These are phyloP conservation scores for Turritopsis rubra DNA, from an alignment of 30 jellyfish, hydroid and myxozoan species.

Conservation along the genomic window DNA sequence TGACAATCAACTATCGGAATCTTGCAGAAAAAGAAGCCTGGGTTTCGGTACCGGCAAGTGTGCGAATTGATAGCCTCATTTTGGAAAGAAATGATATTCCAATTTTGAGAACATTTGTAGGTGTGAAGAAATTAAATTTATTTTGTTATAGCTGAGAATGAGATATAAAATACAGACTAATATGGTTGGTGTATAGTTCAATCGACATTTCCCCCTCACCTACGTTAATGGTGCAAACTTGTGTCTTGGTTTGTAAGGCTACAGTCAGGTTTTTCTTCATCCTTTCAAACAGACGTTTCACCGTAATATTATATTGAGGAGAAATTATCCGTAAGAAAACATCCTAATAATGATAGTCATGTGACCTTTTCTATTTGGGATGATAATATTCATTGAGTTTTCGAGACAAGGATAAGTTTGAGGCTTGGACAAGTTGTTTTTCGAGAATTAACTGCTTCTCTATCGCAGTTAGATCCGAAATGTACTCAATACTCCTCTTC, in stretches of 20 bases:
- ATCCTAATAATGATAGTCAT: no score
- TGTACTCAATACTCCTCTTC: constrained; percentile 58
- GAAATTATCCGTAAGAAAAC: no score
- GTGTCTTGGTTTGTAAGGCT: no score
- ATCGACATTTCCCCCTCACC: no score
- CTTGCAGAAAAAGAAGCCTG: background rate
- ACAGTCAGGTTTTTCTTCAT: no score
- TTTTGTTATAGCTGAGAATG: no score
- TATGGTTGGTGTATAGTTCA: no score
- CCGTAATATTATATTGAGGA: no score
- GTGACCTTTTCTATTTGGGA: no score
- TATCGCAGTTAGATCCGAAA: constrained; percentile 37
- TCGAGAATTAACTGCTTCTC: constrained; percentile 46
- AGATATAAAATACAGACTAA: no score
- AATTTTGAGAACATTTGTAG: background rate
- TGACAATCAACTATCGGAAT: background rate
- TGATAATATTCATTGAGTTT: constrained; percentile 8
- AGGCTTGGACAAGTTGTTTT: constrained; percentile 38
- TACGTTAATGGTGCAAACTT: no score
- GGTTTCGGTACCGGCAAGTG: constrained; percentile 6
- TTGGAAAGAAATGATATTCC: constrained; percentile 6
- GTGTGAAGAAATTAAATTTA: background rate
- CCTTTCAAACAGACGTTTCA: no score
- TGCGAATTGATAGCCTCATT: background rate
- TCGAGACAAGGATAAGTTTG: constrained; percentile 40